Evolutionary conservation across 2,888 invertebrate species (phyloP), one percentile per base, ranked within the genome.

Genomic region (Buathra laborator): DNA sequence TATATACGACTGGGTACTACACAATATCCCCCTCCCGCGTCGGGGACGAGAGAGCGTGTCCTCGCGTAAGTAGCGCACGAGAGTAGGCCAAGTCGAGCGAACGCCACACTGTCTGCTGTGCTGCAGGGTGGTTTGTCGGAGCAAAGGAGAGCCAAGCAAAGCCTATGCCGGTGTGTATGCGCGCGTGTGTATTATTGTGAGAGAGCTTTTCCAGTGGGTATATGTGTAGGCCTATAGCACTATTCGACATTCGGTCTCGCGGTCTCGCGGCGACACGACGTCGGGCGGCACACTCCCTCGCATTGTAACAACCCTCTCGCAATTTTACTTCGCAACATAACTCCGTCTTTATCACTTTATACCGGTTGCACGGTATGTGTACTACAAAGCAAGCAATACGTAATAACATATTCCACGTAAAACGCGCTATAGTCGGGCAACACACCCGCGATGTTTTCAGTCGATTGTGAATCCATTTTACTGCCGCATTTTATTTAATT

Each of bases 41-140:
- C 32, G 84, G 67, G 62, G 19, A 68, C 46, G 56, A 72, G 53
- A 53, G 66, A 48, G 81, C 53, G 76, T 75, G 84, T 81, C 84
- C 84, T 84, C 81, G 84, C 44, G 37, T 70, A 84, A 84, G 81
- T 84, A 81, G 84, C 78, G 77, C 84, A 84, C 78, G 74, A 70
- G 84, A 84, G 84, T 84, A 84, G 84, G 84, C 81, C 84, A 84
- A 81, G 70, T 81, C 72, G 32, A 81, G 81, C 70, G 74, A 81
- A 81, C 81, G 84, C 74, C 84, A 74, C 84, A 78, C 77, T 74
- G 84, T 81, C 84, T 84, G 78, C 70, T 74, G 62, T 16, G 24
- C 19, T 24, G 19, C 12, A 72, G 16, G 48, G 46, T 43, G 56
- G 24, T 19, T 24, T 70, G 37, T 37, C 7, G 56, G 46, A 46